phyloP scores from a whole-genome alignment of 2,797 vertebrate genomes.

The Helicolenus hilgendorfi region DNA sequence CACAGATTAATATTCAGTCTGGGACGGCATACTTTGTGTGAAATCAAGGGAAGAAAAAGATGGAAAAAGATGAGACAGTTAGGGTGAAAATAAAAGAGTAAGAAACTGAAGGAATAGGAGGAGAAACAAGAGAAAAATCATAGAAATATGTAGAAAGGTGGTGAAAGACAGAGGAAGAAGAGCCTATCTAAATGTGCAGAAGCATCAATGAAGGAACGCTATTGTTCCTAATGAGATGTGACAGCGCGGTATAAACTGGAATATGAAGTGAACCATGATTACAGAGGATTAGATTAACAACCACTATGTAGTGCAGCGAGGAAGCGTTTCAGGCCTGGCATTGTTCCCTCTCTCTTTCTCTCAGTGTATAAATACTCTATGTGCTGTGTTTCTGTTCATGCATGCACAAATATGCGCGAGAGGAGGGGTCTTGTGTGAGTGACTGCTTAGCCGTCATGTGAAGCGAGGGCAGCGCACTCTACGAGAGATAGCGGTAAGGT shows the following conservation, averaged over 20 bases:
- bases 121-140: slow-evolving; percentile 6
- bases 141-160: slow-evolving; percentile 42
- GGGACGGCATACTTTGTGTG: slow-evolving; percentile 11
- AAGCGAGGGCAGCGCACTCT: slow-evolving; percentile 59
- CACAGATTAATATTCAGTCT: slow-evolving; percentile 16
- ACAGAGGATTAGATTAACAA: slow-evolving; percentile 85
- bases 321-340: slow-evolving; percentile 73
- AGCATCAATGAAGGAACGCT: slow-evolving; percentile 69
- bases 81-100: slow-evolving; percentile 7
- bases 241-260: slow-evolving; percentile 83
- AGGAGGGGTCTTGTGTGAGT: slow-evolving; percentile 24
- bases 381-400: slow-evolving; percentile 57
- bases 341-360: slow-evolving; percentile 48
- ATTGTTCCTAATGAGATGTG: slow-evolving; percentile 83
- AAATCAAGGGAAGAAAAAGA: slow-evolving; percentile 14
- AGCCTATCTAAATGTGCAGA: slow-evolving; percentile 66
- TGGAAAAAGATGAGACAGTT: not conserved
- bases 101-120: not conserved
- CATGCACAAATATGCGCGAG: slow-evolving; percentile 30
- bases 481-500: slow-evolving; percentile 79
- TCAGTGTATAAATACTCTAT: slow-evolving; percentile 60
- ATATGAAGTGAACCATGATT: slow-evolving; percentile 87
- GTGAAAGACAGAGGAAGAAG: slow-evolving; percentile 32
- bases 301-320: slow-evolving; percentile 69
- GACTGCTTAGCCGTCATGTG: slow-evolving; percentile 52